phyloP scores from a whole-genome alignment of 2,797 vertebrate genomes.

The Sebastes oblongus region DNA sequence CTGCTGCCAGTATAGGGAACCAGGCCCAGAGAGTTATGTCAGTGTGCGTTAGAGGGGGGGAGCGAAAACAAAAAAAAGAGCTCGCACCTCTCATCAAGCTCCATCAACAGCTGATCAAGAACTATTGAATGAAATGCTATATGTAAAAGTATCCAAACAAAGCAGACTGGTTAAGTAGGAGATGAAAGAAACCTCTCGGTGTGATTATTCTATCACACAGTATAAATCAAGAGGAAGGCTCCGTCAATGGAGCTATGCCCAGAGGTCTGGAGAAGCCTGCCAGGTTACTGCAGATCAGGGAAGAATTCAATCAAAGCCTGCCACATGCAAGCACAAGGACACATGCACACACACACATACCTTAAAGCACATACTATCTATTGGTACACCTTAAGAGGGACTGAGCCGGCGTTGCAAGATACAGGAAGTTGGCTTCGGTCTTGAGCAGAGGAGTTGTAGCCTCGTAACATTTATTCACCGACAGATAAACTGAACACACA shows the following conservation, averaged over 20 bases:
- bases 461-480: too few species aligned
- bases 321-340: constrained; percentile 23
- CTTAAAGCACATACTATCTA: not conserved
- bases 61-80: constrained; percentile 11
- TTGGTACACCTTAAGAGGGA: too few species aligned
- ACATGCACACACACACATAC: constrained; percentile 18
- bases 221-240: constrained; percentile 28
- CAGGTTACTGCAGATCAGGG: constrained; percentile 65
- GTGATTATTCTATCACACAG: constrained; percentile 37
- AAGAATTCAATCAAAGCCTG: constrained; percentile 63
- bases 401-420: too few species aligned
- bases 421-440: too few species aligned
- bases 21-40: constrained; percentile 66
- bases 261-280: constrained; percentile 48
- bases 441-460: too few species aligned
- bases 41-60: constrained; percentile 45
- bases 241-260: constrained; percentile 48
- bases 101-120: constrained; percentile 55
- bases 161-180: constrained; percentile 6
- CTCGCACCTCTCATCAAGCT: constrained; percentile 64
- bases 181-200: constrained; percentile 37
- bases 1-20: constrained; percentile 74
- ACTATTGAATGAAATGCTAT: not conserved
- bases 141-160: constrained; percentile 20
- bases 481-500: too few species aligned